phyloP scores from a whole-genome alignment of 2,113 vertebrate genomes.

The Labeo rohita region DNA sequence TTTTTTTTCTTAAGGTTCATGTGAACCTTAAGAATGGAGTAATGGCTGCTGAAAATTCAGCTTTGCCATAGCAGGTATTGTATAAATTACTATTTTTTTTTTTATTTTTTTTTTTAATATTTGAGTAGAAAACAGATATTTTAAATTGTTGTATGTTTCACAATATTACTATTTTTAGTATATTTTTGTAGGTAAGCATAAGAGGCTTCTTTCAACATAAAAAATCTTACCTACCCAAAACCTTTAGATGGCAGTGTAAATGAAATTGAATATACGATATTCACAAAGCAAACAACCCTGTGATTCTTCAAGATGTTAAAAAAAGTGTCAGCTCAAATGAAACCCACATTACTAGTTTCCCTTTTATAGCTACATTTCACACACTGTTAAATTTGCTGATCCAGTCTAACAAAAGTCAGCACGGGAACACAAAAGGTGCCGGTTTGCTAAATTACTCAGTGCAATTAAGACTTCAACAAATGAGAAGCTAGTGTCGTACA shows the following conservation, averaged over 20 bases:
- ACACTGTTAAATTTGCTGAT: slow-evolving; percentile 6
- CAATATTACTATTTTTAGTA: not conserved
- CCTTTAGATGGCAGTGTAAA: not conserved
- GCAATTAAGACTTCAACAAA: slow-evolving; percentile 30
- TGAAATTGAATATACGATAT: not conserved
- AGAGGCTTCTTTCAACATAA: no score
- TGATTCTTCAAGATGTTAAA: not conserved
- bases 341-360: slow-evolving; percentile 8
- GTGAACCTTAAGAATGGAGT: not conserved
- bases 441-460: slow-evolving; percentile 1
- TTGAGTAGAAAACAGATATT: not conserved
- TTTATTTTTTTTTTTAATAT: not conserved
- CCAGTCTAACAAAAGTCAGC: slow-evolving; percentile 26
- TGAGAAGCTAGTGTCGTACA: slow-evolving; percentile 3
- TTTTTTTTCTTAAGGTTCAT: no score
- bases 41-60: not conserved
- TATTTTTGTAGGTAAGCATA: not conserved
- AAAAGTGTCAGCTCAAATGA: not conserved
- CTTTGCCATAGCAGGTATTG: not conserved
- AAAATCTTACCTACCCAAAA: no score
- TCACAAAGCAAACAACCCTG: not conserved
- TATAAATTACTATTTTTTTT: not conserved
- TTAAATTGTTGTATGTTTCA: not conserved
- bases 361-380: slow-evolving; percentile 61
- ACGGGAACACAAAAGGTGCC: slow-evolving; percentile 15